These are phyloP conservation scores for Penaeus chinensis DNA, from an alignment of 1,140 invertebrate genomes.

Conservation along the genomic window DNA sequence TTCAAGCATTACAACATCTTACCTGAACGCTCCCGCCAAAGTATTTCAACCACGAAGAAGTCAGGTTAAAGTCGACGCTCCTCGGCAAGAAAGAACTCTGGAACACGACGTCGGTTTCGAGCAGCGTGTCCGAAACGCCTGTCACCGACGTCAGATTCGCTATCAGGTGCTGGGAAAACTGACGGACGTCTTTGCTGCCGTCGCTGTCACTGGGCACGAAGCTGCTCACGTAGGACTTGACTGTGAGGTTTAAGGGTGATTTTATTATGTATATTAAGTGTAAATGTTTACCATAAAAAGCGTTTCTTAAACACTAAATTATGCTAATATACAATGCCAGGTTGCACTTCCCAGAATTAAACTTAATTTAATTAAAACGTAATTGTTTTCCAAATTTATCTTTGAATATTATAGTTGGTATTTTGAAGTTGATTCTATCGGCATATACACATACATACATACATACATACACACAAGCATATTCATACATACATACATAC, in stretches of 20 bases:
- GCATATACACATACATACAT: too few relatives aligned
- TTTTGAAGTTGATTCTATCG: too few relatives aligned
- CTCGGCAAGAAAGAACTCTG: slow-evolving; percentile 37
- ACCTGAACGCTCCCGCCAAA: slow-evolving; percentile 47
- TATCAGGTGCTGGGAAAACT: slow-evolving; percentile 25
- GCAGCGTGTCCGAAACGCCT: slow-evolving; percentile 21
- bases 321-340: too few relatives aligned
- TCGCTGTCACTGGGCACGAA: slow-evolving; percentile 22
- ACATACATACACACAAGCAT: too few relatives aligned
- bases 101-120: slow-evolving; percentile 35
- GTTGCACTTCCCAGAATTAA: too few relatives aligned
- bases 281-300: too few relatives aligned
- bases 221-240: slow-evolving; percentile 36
- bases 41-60: slow-evolving; percentile 26
- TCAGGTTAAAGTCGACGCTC: slow-evolving; percentile 31
- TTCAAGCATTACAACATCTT: not conserved
- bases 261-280: not conserved
- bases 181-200: not conserved
- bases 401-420: too few relatives aligned
- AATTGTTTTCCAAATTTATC: too few relatives aligned
- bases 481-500: too few relatives aligned
- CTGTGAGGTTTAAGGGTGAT: not conserved
- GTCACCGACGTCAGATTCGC: slow-evolving; percentile 26
- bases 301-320: too few relatives aligned
- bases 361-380: too few relatives aligned